These are phyloP conservation scores for Ceratothoa steindachneri DNA, from an alignment of 2,888 invertebrate genomes.

Conservation along the genomic window DNA sequence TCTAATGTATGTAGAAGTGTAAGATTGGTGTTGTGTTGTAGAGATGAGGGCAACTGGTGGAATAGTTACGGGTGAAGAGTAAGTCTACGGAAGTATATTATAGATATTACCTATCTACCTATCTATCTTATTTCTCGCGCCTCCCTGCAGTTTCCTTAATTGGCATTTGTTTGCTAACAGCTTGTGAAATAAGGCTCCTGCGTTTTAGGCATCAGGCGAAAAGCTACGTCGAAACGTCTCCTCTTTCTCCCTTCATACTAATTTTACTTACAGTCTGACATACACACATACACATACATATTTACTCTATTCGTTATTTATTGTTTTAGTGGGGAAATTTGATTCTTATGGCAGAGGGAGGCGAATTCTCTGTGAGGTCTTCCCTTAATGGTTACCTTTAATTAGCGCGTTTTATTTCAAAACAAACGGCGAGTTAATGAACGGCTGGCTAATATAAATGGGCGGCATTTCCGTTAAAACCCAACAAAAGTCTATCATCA, in stretches of 20 bases:
- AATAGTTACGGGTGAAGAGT: not conserved
- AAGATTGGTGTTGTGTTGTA: too few species aligned
- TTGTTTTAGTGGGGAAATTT: not conserved
- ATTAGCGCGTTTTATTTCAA: not conserved
- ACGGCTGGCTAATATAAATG: too few species aligned
- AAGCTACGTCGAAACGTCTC: too few species aligned
- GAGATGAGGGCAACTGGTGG: not conserved
- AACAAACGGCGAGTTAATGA: not conserved
- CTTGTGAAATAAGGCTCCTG: not conserved
- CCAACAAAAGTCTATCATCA: too few species aligned
- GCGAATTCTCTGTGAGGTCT: not conserved
- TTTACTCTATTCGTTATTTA: too few species aligned
- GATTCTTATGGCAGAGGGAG: not conserved
- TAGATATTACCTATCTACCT: not conserved
- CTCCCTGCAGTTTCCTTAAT: not conserved
- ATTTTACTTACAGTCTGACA: too few species aligned
- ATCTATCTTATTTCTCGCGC: not conserved
- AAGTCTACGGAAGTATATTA: too few species aligned
- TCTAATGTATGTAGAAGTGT: too few species aligned
- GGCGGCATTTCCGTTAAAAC: too few species aligned
- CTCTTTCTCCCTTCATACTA: too few species aligned
- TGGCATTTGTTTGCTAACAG: slow-evolving; percentile 3
- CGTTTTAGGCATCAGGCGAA: not conserved
- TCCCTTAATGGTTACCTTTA: not conserved
- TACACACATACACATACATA: too few species aligned